Base-by-base conservation (phyloP, 2,888 invertebrate species). In the Drosophila nr. perissopoda region DNA sequence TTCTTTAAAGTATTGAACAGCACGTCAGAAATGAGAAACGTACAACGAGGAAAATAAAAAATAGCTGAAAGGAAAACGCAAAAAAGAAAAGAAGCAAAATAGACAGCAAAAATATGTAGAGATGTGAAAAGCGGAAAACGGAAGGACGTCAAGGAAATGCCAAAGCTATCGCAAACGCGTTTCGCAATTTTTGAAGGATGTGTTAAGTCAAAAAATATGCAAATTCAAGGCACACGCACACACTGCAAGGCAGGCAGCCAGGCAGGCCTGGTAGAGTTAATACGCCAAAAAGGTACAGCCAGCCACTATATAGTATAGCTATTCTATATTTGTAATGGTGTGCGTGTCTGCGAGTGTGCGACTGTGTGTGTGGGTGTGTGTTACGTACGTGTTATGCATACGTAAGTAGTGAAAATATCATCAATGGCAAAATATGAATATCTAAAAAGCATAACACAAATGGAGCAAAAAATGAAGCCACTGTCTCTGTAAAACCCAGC, bases 191-290 rank as follows among this genome's bases (percentile, higher is more conserved):
- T 88, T 88, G 88, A 88, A 88, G 88, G 87, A 88, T 88, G 87
- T 88, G 87, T 88, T 88, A 88, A 88, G 87, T 88, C 86, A 86
- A 86, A 86, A 86, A 88, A 88, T 88, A 88, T 88, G 83, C 88
- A 86, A 86, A 88, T 88, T 88, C 74, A 53, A 76, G 63, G 61
- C 57, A 65, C 68, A 74, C 53, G 56, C 63, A 66, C 46, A 63
- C 51, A 60, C 52, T 25, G 54, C 67, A 36, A 72, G 21, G 61
- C 40, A 72, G 13, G 61, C 29, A 27, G 27, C 57, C 52, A 65
- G 49, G 61, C 60, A 59, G 70, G 81, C 61, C 71, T 71, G 74
- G 57, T 76, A 57, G 71, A 82, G 82, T 82, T 81, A 82, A 82
- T 82, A 78, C 75, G 61, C 56, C 63, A 82, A 57, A 73, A 72